phyloP scores from a whole-genome alignment of 2,888 invertebrate genomes.

The Athalia cordata region DNA sequence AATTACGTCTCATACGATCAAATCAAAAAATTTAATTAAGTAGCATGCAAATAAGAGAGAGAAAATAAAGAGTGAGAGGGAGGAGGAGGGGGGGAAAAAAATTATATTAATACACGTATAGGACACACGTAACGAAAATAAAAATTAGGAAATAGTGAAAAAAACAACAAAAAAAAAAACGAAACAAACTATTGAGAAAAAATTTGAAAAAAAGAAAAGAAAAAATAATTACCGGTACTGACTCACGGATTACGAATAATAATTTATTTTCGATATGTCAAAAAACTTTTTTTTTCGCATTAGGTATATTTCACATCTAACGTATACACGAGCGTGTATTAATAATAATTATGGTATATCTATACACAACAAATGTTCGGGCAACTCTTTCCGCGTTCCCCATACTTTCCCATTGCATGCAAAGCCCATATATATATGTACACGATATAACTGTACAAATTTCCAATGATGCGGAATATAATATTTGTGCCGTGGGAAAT shows the following conservation, averaged over 20 bases:
- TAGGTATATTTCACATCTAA: no score
- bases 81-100: neutral
- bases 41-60: constrained; percentile 31
- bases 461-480: constrained; percentile 37
- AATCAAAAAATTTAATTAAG: constrained; percentile 27
- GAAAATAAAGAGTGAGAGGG: neutral
- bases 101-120: neutral
- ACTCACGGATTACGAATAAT: neutral
- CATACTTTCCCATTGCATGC: constrained; percentile 36
- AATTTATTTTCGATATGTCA: constrained; percentile 16
- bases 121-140: neutral
- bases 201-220: no score
- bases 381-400: constrained; percentile 31
- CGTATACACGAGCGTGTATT: no score
- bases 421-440: neutral
- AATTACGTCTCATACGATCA: constrained; percentile 21
- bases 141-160: no score
- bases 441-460: constrained; percentile 15
- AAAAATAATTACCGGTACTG: no score
- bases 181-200: no score
- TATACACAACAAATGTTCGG: neutral
- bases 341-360: no score
- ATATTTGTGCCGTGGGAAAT: constrained; percentile 38
- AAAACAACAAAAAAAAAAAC: no score
- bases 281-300: no score